Evolutionary conservation across 2,888 invertebrate species (phyloP).

Genomic region (Drosophila emarginata): DNA sequence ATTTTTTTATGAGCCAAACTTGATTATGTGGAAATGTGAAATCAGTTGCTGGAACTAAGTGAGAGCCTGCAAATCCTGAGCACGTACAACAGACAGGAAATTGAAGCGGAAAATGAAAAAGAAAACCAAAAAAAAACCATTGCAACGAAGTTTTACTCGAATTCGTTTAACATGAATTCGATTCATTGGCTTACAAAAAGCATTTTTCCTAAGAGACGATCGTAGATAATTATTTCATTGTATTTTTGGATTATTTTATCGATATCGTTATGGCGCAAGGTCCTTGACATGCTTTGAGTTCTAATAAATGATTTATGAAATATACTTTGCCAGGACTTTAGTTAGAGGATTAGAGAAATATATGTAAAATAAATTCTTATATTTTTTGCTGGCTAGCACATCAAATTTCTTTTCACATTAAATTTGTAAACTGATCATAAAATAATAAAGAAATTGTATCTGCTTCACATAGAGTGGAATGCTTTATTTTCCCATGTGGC

Average conservation of each 20-base stretch:
- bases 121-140: background rate
- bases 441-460: no score
- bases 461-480: no score
- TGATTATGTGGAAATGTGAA: slow-evolving; percentile 43
- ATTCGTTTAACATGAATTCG: background rate
- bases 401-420: no score
- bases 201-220: background rate
- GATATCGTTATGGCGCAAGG: no score
- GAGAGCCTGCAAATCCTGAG: slow-evolving; percentile 14
- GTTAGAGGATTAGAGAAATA: no score
- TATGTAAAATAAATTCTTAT: no score
- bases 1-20: slow-evolving; percentile 20
- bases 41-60: slow-evolving; percentile 31
- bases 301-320: background rate
- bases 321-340: no score
- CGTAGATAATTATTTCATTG: background rate
- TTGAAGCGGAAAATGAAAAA: slow-evolving; percentile 30
- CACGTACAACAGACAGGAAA: slow-evolving; percentile 35
- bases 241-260: no score
- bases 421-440: no score
- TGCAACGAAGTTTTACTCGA: background rate
- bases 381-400: no score
- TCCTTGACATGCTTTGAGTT: background rate
- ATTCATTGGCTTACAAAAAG: background rate
- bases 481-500: no score